Percentiles rank a stretch among this genome's conserved stretches.
Conservation (phyloP, 2,113 vertebrate species). For the Cyanoliseus patagonus region DNA sequence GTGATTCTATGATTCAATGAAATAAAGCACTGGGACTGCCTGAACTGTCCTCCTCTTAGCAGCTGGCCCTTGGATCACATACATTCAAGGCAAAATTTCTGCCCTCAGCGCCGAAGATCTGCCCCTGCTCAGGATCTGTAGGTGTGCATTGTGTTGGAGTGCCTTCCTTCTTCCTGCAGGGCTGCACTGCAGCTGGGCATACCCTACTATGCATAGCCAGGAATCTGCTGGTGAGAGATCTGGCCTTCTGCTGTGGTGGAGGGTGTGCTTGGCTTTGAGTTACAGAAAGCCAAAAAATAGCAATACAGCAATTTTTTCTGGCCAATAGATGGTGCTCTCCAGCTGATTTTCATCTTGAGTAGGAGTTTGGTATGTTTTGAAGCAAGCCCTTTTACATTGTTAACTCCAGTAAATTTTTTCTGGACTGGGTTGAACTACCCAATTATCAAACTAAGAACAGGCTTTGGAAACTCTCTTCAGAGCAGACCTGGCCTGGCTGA, state of each 20-base stretch:
- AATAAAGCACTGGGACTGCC: background rate
- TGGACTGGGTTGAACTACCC: background rate
- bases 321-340: conserved; percentile 57
- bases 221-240: accelerated
- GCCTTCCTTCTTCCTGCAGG: background rate
- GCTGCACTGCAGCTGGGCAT: background rate
- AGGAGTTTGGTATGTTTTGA: background rate
- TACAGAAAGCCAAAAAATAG: accelerated
- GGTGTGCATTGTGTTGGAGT: accelerated
- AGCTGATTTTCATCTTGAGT: background rate
- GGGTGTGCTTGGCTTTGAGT: accelerated
- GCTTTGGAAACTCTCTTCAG: background rate
- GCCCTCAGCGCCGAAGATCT: background rate
- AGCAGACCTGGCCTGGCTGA: background rate
- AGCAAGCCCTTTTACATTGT: background rate
- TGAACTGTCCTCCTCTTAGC: background rate
- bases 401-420: background rate
- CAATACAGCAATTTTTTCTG: background rate
- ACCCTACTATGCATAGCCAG: accelerated
- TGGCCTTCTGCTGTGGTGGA: accelerated
- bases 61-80: background rate
- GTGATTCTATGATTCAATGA: background rate
- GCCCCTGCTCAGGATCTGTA: accelerated
- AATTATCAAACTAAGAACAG: background rate
- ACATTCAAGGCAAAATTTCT: background rate